These are phyloP conservation scores for Gasteruption jaculator DNA, from an alignment of 2,888 invertebrate species.

Conservation along the genomic window DNA sequence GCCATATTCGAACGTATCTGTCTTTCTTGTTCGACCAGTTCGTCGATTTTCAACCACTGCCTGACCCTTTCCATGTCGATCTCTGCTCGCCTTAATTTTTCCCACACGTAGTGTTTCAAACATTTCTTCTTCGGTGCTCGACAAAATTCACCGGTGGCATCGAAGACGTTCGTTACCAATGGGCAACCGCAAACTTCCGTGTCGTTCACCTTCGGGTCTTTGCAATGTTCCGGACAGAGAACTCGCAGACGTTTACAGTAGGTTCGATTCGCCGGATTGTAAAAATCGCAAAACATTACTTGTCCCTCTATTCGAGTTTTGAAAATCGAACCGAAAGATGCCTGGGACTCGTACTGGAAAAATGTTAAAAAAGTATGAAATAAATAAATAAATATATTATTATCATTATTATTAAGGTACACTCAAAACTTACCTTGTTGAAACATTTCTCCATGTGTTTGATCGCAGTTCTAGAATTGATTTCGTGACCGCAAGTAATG, in stretches of 20 bases:
- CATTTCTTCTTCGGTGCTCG: constrained; percentile 85
- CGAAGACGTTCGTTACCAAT: constrained; percentile 77
- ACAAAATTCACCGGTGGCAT: constrained; percentile 83
- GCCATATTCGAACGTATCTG: constrained; percentile 72
- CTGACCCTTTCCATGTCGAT: constrained; percentile 91
- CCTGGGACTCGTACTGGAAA: constrained; percentile 85
- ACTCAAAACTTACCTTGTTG: constrained; percentile 63
- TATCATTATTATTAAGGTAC: neutral
- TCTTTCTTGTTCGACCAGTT: constrained; percentile 88
- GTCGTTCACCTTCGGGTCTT: constrained; percentile 84
- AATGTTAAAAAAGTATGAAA: constrained; percentile 8
- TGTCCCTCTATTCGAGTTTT: constrained; percentile 92
- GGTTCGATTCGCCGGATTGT: constrained; percentile 80
- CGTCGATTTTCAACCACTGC: constrained; percentile 92
- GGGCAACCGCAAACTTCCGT: constrained; percentile 93
- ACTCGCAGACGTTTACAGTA: constrained; percentile 95
- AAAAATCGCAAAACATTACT: constrained; percentile 97
- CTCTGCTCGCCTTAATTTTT: constrained; percentile 88
- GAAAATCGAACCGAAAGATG: constrained; percentile 92
- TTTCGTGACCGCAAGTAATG: constrained; percentile 95
- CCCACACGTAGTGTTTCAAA: constrained; percentile 91
- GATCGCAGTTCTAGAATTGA: constrained; percentile 84
- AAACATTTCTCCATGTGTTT: constrained; percentile 99
- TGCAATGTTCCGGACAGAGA: constrained; percentile 96
- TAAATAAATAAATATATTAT: constrained; percentile 3